Conservation (phyloP, 2,888 invertebrate species). For the Drosophila antonietae region DNA sequence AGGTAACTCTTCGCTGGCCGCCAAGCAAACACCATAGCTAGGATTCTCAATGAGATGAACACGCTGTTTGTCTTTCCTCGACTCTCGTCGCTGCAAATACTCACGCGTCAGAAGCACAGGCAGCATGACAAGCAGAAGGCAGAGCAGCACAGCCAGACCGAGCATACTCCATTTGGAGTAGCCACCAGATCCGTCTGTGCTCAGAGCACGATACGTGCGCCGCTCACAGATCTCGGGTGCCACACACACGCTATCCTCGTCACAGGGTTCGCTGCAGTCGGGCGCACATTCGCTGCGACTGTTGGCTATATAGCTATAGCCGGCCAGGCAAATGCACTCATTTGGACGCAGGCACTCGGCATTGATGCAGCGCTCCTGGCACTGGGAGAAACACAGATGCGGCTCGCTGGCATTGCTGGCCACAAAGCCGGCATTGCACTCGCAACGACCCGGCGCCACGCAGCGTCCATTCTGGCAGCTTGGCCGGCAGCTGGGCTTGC, state of each 20-base stretch:
- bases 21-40: slow-evolving; percentile 73
- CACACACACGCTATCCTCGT: slow-evolving; percentile 76
- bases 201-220: slow-evolving; percentile 37
- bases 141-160: slow-evolving; percentile 65
- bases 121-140: slow-evolving; percentile 62
- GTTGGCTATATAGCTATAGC: slow-evolving; percentile 78
- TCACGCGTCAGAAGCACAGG: slow-evolving; percentile 71
- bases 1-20: slow-evolving; percentile 54
- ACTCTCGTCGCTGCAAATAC: slow-evolving; percentile 60
- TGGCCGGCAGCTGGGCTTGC: slow-evolving; percentile 80
- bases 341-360: slow-evolving; percentile 86
- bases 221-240: slow-evolving; percentile 84
- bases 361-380: slow-evolving; percentile 79
- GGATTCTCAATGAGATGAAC: slow-evolving; percentile 81
- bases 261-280: slow-evolving; percentile 76
- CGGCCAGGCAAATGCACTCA: slow-evolving; percentile 85
- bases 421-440: slow-evolving; percentile 84
- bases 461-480: slow-evolving; percentile 84
- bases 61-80: slow-evolving; percentile 67
- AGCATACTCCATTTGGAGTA: slow-evolving; percentile 57
- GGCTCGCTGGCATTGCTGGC: slow-evolving; percentile 74
- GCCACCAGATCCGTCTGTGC: slow-evolving; percentile 23
- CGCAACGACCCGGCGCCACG: slow-evolving; percentile 85
- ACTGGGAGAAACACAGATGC: slow-evolving; percentile 72
- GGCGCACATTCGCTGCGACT: slow-evolving; percentile 81